phyloP scores from a whole-genome alignment of 1,140 invertebrate genomes.

The Geopemphigus sp. region DNA sequence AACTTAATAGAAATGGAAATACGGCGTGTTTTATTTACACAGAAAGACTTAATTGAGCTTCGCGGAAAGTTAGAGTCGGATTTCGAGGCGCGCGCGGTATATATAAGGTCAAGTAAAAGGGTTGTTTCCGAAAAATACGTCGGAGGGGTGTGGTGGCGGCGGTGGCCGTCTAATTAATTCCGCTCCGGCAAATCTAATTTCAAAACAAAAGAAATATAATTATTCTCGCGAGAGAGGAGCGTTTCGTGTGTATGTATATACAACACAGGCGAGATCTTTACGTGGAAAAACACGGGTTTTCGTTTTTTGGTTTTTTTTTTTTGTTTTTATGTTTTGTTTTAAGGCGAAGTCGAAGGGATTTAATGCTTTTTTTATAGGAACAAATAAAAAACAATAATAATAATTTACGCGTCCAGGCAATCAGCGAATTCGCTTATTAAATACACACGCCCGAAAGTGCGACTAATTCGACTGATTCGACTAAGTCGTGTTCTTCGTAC shows the following conservation, averaged over 20 bases:
- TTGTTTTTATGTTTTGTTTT: too few relatives aligned
- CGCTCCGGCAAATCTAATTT: conserved; percentile 48
- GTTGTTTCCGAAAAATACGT: conserved; percentile 42
- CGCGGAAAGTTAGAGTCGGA: conserved; percentile 17
- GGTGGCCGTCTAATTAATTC: conserved; percentile 47
- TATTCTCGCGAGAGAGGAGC: conserved; percentile 28
- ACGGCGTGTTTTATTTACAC: conserved; percentile 46
- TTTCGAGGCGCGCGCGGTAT: conserved; percentile 17
- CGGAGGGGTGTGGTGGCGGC: neutral
- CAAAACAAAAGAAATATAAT: conserved; percentile 48
- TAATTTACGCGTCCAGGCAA: conserved; percentile 1
- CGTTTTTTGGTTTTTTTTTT: too few relatives aligned
- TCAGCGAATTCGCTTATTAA: conserved; percentile 17
- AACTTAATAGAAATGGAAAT: conserved; percentile 50
- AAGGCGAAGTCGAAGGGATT: neutral
- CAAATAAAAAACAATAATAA: conserved; percentile 22
- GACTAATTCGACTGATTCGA: conserved; percentile 46
- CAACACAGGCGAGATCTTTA: conserved; percentile 19
- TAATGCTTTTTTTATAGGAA: conserved; percentile 25
- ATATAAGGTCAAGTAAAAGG: conserved; percentile 43
- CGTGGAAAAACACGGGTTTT: conserved; percentile 16
- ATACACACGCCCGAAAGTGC: conserved; percentile 18
- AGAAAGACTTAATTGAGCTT: conserved; percentile 48
- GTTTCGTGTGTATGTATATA: too few relatives aligned
- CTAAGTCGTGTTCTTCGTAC: conserved; percentile 3